These are phyloP conservation scores for Zapornia atra DNA, from an alignment of 2,113 vertebrate genomes.

Conservation along the genomic window DNA sequence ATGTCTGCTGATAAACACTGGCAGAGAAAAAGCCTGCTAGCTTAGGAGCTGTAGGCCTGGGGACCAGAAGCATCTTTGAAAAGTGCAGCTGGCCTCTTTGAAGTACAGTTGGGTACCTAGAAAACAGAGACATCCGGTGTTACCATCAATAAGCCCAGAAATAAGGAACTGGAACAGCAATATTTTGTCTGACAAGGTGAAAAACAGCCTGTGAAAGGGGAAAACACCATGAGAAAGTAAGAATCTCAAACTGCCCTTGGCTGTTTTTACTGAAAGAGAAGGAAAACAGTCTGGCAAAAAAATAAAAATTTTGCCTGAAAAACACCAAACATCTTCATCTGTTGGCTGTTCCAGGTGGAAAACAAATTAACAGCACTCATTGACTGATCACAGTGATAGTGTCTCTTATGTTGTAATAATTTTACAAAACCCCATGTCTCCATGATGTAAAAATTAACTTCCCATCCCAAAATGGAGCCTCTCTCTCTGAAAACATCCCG, in stretches of 20 bases:
- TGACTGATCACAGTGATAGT: not conserved
- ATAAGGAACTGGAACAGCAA: not conserved
- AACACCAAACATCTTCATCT: not conserved
- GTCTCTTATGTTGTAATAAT: not conserved
- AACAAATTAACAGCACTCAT: not conserved
- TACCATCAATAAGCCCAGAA: not conserved
- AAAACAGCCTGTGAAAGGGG: not conserved
- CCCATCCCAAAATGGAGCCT: not conserved
- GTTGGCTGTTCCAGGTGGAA: not conserved
- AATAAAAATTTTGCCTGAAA: not conserved
- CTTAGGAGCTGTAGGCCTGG: not conserved
- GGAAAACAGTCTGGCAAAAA: not conserved
- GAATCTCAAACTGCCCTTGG: not conserved
- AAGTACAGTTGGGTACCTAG: not conserved
- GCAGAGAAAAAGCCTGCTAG: not conserved
- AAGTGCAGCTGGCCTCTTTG: not conserved
- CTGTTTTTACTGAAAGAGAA: not conserved
- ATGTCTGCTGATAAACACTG: not conserved
- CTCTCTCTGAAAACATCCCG: not conserved
- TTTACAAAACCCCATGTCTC: not conserved
- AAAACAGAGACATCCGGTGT: not conserved
- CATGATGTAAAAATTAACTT: not conserved
- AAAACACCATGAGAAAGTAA: not conserved
- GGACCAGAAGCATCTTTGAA: not conserved
- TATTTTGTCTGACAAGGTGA: not conserved